Evolutionary conservation across 2,888 invertebrate species (phyloP), one percentile per base, ranked within the genome.

Genomic region (Mycalesis mineus): DNA sequence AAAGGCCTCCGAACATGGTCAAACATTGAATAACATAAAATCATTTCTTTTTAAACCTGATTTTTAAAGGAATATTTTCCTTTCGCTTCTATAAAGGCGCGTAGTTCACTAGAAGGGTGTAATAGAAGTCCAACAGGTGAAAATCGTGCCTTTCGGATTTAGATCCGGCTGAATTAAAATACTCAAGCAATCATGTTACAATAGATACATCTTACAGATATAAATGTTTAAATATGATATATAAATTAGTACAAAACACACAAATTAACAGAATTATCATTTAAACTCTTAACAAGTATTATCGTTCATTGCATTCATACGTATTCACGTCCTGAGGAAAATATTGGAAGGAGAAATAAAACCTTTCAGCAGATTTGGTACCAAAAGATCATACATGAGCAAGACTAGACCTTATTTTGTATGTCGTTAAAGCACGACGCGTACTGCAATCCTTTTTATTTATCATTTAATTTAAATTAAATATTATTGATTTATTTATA

Each of bases 381-480:
- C 36, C 36, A 52, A 59, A 50, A 49, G 28, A 50, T 57, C 40
- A 37, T 42, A 14, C 13, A 36, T 29, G 36, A 36, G 28, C 37
- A 54, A 60, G 57, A 51, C 57, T 60, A 60, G 57, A 60, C 17
- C 15, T 36, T 50, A 54, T 29, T 41, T 57, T 22, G 22, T 49
- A 54, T 54, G 60, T 49, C 22, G 49, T 37, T 33, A 42, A 52
- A 48, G n/a, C 49, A 37, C 11, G 22, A 53, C 40, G 47, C 29
- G 50, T 45, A 54, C 22, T 41, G 45, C 15, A 39, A 31, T n/a
- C n/a, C n/a, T n/a, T n/a, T n/a, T n/a, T n/a, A n/a, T n/a, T n/a
- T n/a, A n/a, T n/a, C n/a, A n/a, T n/a, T n/a, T n/a, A n/a, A n/a
- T n/a, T n/a, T n/a, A n/a, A n/a, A n/a, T n/a, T n/a, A n/a, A n/a